Evolutionary conservation across 2,888 invertebrate genomes (phyloP).

Genomic region (Dyspetes luteomarginatus): DNA sequence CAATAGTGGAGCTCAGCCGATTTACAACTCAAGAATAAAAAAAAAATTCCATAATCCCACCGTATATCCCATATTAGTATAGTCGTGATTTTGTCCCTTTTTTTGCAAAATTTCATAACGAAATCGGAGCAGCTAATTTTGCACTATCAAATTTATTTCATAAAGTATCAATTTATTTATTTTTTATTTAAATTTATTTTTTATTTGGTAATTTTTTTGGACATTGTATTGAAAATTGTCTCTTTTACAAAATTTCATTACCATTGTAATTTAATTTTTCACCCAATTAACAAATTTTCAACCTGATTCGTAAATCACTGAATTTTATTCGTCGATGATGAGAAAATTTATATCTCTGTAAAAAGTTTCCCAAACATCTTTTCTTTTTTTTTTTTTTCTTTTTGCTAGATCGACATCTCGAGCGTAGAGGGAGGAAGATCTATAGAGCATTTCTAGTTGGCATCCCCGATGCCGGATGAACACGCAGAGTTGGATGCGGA

Average conservation of each 20-base stretch:
- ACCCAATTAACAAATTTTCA: slow-evolving; percentile 7
- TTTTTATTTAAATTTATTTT: too few relatives aligned
- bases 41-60: slow-evolving; percentile 52
- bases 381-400: not conserved
- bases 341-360: slow-evolving; percentile 1
- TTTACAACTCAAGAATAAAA: slow-evolving; percentile 33
- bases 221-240: too few relatives aligned
- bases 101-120: too few relatives aligned
- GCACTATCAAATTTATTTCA: too few relatives aligned
- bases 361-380: too few relatives aligned
- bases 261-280: too few relatives aligned
- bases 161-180: too few relatives aligned
- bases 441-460: slow-evolving; percentile 34
- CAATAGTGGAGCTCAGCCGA: slow-evolving; percentile 38
- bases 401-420: slow-evolving; percentile 37
- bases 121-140: too few relatives aligned
- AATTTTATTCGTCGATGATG: not conserved
- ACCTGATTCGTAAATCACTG: not conserved
- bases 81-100: too few relatives aligned
- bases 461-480: slow-evolving; percentile 48
- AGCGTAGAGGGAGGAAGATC: slow-evolving; percentile 22
- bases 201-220: too few relatives aligned
- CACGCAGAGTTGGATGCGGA: slow-evolving; percentile 20
- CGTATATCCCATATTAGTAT: not conserved
- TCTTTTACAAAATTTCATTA: too few relatives aligned